Conservation (phyloP, 2,888 invertebrate species). For the Chymomyza fuscimana region DNA sequence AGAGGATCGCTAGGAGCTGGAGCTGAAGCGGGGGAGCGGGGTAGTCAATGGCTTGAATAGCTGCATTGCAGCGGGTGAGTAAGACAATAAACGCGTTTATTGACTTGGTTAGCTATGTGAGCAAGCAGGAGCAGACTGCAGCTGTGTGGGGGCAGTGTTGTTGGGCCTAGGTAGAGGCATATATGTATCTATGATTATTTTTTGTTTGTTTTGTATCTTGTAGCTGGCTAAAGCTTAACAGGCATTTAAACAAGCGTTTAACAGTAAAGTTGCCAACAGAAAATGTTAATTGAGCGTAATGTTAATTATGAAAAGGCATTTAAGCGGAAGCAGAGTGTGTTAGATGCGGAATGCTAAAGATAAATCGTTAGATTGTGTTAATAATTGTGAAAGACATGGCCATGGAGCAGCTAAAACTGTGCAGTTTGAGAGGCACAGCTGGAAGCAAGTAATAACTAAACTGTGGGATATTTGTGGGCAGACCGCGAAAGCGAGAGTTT, state of each 20-base stretch:
- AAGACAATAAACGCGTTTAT: slow-evolving; percentile 75
- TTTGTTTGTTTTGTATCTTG: slow-evolving; percentile 14
- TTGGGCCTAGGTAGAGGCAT: slow-evolving; percentile 26
- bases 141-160: slow-evolving; percentile 50
- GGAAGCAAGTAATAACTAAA: not conserved
- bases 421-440: not conserved
- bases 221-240: slow-evolving; percentile 39
- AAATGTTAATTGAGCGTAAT: slow-evolving; percentile 74
- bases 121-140: slow-evolving; percentile 23
- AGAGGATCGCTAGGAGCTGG: not conserved
- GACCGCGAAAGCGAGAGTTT: not conserved
- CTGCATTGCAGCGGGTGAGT: slow-evolving; percentile 19
- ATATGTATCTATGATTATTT: not conserved
- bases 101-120: slow-evolving; percentile 50
- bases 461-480: not conserved
- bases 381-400: not conserved
- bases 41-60: no score
- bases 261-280: slow-evolving; percentile 59
- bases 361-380: not conserved
- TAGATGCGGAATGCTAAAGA: not conserved
- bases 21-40: not conserved
- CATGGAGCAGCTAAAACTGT: not conserved
- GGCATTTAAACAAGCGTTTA: slow-evolving; percentile 38
- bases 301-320: slow-evolving; percentile 66
- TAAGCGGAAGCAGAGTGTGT: slow-evolving; percentile 24